These are phyloP conservation scores for Onychomys torridus DNA, from an alignment of 2,797 vertebrate genomes.

Conservation along the genomic window DNA sequence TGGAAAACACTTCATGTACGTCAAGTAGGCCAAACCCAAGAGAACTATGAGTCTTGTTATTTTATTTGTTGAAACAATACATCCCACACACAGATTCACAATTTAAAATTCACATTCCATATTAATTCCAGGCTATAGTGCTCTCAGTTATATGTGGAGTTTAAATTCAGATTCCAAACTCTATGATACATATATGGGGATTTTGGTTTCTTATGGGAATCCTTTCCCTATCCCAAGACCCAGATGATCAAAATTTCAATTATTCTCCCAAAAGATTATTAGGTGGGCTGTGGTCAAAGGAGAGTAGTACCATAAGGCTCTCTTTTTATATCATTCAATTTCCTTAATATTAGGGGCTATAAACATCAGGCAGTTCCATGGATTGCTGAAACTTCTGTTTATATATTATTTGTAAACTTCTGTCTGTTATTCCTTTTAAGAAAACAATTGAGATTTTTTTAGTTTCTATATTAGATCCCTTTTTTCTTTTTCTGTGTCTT, in stretches of 20 bases:
- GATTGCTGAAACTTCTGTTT: neutral
- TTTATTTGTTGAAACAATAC: neutral
- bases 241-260: constrained; percentile 1
- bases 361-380: neutral
- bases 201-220: neutral
- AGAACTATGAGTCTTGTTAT: neutral
- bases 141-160: neutral
- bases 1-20: neutral
- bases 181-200: neutral
- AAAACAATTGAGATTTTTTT: neutral
- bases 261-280: neutral
- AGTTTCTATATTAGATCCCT: neutral
- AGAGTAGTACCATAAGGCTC: neutral
- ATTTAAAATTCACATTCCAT: neutral
- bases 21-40: neutral
- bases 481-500: neutral
- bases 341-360: neutral
- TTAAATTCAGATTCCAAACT: constrained; percentile 16
- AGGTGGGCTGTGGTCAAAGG: neutral
- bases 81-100: neutral
- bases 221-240: neutral
- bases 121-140: neutral
- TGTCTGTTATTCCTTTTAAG: neutral
- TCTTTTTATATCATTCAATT: neutral
- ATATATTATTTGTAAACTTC: neutral